Evolutionary conservation across 2,888 invertebrate species (phyloP), one percentile per base, ranked within the genome.

Genomic region (Acrobasis suavella): DNA sequence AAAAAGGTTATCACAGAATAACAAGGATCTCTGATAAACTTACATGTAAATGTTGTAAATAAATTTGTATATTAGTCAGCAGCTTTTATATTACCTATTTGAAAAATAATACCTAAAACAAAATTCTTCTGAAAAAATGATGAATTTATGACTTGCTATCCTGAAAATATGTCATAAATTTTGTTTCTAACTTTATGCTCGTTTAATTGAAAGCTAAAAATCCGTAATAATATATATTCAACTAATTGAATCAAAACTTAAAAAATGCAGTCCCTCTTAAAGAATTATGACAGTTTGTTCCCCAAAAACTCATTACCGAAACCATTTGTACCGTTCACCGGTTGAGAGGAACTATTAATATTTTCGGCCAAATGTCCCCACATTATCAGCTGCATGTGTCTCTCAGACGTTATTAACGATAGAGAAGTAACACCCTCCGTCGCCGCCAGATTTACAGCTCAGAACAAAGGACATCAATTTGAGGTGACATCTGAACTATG

Each of bases 401-500:
- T 52, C 50, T 78, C 85, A 87, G 76, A 75, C 82, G 80, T 84
- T 83, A 86, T 86, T 85, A 87, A 83, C 82, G 84, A 82, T 78
- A 75, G 78, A 77, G 70, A 69, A 73, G 76, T 70, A 72, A 76
- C 82, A 82, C 85, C 85, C 86, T 82, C 82, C 76, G 77, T 80
- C 77, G 74, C 70, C 77, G 76, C 71, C 79, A 87, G 87, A 89
- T 89, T 91, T 89, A 90, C 85, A 81, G 75, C 80, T 64, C 72
- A 75, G 86, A 87, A 90, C 91, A 91, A 91, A 90, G 86, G 81
- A 88, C 84, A 91, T 90, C 83, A 86, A 87, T 91, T 89, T 76
- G 74, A 73, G 75, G 76, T 82, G 90, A 87, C 90, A 86, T 82
- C 85, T 85, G 86, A 87, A 86, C 86, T 87, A 82, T 86, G 84